Conservation (phyloP, 2,888 invertebrate species). For the Heliconius sara region DNA sequence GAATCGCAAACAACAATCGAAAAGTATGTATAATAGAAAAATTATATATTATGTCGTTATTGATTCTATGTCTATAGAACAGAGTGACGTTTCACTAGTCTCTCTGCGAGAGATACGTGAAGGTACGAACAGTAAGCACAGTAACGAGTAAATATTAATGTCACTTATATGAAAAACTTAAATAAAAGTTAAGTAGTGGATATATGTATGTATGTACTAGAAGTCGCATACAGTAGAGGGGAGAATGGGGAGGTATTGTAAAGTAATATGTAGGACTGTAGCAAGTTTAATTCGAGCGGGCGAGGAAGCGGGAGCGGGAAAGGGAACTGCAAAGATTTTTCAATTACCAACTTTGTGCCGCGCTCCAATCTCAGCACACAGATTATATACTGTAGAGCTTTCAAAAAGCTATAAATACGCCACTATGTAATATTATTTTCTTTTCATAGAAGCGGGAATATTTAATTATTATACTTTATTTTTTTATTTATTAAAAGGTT, state of each 20-base stretch:
- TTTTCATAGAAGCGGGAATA: neutral
- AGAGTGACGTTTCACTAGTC: neutral
- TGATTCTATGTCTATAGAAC: neutral
- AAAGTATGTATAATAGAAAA: neutral
- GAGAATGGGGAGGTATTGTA: constrained; percentile 38
- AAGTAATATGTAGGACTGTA: constrained; percentile 52
- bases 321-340: constrained; percentile 74
- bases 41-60: neutral
- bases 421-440: neutral
- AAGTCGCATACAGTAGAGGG: neutral
- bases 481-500: neutral
- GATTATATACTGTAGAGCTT: constrained; percentile 48
- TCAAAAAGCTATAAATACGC: neutral
- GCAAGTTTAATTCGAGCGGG: constrained; percentile 57
- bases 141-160: neutral
- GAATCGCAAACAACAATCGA: too few relatives aligned
- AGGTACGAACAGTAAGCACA: neutral
- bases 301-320: constrained; percentile 39
- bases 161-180: neutral
- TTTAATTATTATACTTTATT: neutral
- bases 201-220: constrained; percentile 7
- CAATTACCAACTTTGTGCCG: constrained; percentile 81
- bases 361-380: constrained; percentile 70
- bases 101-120: neutral
- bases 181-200: neutral